Evolutionary conservation across 2,797 vertebrate species (phyloP).

Genomic region (Synaphobranchus kaupii): DNA sequence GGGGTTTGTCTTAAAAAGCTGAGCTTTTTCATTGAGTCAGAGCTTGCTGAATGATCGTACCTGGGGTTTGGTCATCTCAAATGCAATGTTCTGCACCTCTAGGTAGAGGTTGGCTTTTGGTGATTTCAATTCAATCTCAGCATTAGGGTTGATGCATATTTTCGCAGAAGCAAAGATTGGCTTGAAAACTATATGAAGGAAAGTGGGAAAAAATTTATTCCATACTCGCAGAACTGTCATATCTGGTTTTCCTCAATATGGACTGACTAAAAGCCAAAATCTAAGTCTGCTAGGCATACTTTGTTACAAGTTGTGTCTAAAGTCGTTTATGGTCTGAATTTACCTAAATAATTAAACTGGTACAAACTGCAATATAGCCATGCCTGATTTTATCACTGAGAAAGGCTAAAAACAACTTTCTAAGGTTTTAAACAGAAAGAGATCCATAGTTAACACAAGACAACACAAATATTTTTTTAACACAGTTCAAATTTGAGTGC

Average conservation of each 20-base stretch:
- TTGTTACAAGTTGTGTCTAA: neutral
- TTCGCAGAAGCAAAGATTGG: constrained; percentile 91
- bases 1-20: neutral
- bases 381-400: neutral
- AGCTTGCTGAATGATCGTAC: constrained; percentile 55
- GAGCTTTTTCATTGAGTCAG: neutral
- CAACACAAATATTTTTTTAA: neutral
- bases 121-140: constrained; percentile 82
- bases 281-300: too few relatives aligned
- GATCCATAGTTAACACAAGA: neutral
- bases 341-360: neutral
- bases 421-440: neutral
- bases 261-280: neutral
- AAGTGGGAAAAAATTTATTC: neutral
- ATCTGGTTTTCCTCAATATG: neutral
- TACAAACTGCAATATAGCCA: neutral
- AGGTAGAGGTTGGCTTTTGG: constrained; percentile 85
- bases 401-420: neutral
- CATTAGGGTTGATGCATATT: constrained; percentile 86
- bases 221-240: neutral
- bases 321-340: neutral
- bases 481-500: neutral
- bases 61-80: constrained; percentile 91
- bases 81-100: constrained; percentile 89
- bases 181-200: constrained; percentile 80